Evolutionary conservation across 2,888 invertebrate genomes (phyloP).

Genomic region (Drosophila tripunctata): DNA sequence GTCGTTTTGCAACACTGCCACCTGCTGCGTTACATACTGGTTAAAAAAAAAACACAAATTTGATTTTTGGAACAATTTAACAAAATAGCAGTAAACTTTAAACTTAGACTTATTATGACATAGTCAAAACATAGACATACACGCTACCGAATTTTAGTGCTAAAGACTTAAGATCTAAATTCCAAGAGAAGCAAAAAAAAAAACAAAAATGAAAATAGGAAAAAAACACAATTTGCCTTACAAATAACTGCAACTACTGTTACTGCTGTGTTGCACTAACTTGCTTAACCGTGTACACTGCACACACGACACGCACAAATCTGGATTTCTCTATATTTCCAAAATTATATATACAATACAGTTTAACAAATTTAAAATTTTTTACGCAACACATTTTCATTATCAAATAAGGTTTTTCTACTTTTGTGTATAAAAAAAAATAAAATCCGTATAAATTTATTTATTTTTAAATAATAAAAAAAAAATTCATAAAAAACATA

Average conservation of each 20-base stretch:
- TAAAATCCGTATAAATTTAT: too few relatives aligned
- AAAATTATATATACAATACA: too few relatives aligned
- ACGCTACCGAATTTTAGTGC: slow-evolving; percentile 42
- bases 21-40: slow-evolving; percentile 1
- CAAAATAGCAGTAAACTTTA: slow-evolving; percentile 20
- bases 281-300: not conserved
- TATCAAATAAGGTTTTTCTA: too few relatives aligned
- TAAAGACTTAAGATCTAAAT: slow-evolving; percentile 47
- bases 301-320: too few relatives aligned
- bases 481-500: too few relatives aligned
- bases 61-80: slow-evolving; percentile 5
- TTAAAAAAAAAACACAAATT: not conserved
- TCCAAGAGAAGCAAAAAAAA: slow-evolving; percentile 25
- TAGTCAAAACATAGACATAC: slow-evolving; percentile 28
- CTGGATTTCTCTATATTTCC: not conserved
- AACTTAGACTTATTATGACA: slow-evolving; percentile 29
- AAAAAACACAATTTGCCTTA: slow-evolving; percentile 26
- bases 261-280: slow-evolving; percentile 1
- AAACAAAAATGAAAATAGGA: not conserved
- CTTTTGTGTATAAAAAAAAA: too few relatives aligned
- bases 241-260: slow-evolving; percentile 29
- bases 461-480: too few relatives aligned
- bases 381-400: too few relatives aligned
- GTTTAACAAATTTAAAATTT: too few relatives aligned
- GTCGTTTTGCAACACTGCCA: slow-evolving; percentile 23